Conservation (phyloP, 2,888 invertebrate species). For the Carpatolechia fugitivella region DNA sequence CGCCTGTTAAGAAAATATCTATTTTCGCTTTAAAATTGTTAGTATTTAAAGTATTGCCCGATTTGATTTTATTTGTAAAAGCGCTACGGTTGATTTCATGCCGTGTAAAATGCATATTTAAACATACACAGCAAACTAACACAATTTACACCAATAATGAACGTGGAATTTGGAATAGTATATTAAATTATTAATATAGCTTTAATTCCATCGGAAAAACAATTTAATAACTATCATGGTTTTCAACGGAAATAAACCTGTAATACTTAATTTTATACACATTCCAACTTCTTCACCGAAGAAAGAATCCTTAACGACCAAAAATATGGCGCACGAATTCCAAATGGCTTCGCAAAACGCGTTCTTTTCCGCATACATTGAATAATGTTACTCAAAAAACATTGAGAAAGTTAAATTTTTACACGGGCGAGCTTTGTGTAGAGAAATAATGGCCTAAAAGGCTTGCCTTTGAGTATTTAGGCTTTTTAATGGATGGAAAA, state of each 20-base stretch:
- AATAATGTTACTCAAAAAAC: background rate
- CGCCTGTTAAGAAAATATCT: no score
- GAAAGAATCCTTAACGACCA: slow-evolving; percentile 7
- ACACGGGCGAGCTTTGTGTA: background rate
- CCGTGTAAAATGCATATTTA: no score
- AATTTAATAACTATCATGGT: background rate
- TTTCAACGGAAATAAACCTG: slow-evolving; percentile 13
- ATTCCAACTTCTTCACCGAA: background rate
- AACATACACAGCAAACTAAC: no score
- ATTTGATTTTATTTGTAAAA: no score
- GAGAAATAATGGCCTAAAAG: background rate
- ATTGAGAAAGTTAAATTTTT: background rate
- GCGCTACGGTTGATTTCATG: no score
- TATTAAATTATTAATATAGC: no score
- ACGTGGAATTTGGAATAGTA: no score
- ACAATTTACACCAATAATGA: no score
- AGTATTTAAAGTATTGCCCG: no score
- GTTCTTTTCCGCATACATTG: slow-evolving; percentile 3
- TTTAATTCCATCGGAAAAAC: background rate
- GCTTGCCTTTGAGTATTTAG: slow-evolving; percentile 1
- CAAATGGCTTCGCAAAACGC: slow-evolving; percentile 14
- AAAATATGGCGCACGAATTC: slow-evolving; percentile 12
- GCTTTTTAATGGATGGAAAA: background rate
- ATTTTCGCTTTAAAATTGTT: no score
- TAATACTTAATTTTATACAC: slow-evolving; percentile 10